Evolutionary conservation across 2,888 invertebrate species (phyloP).

Genomic region (Cheilosia urbana): DNA sequence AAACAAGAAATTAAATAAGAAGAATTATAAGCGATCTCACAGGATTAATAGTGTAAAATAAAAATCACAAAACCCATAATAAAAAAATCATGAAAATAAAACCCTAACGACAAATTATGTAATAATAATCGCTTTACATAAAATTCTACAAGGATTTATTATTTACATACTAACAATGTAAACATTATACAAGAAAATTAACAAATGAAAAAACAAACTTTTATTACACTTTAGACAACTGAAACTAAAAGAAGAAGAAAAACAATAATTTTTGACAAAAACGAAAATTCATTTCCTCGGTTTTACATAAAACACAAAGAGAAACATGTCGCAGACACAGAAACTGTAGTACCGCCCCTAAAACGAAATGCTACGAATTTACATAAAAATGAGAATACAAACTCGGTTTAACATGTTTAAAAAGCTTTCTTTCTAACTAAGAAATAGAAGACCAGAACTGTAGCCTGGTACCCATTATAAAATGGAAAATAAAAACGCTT

Average conservation of each 20-base stretch:
- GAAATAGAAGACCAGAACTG: slow-evolving; percentile 63
- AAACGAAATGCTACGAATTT: slow-evolving; percentile 73
- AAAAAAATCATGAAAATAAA: slow-evolving; percentile 68
- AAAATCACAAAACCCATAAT: slow-evolving; percentile 79
- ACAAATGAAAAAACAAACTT: slow-evolving; percentile 49
- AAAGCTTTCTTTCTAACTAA: slow-evolving; percentile 78
- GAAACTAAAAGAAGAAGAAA: slow-evolving; percentile 59
- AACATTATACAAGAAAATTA: slow-evolving; percentile 73
- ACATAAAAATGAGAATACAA: slow-evolving; percentile 40
- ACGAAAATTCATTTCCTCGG: slow-evolving; percentile 18
- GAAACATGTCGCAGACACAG: slow-evolving; percentile 4
- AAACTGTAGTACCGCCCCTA: slow-evolving; percentile 67
- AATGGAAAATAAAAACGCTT: slow-evolving; percentile 40
- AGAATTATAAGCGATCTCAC: slow-evolving; percentile 77
- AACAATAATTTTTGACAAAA: slow-evolving; percentile 59
- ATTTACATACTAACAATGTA: slow-evolving; percentile 58
- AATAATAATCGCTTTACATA: slow-evolving; percentile 78
- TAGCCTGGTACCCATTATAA: slow-evolving; percentile 79
- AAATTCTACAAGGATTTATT: slow-evolving; percentile 65
- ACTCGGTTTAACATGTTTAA: slow-evolving; percentile 35
- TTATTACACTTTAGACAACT: slow-evolving; percentile 65
- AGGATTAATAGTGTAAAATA: slow-evolving; percentile 57
- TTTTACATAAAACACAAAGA: slow-evolving; percentile 9
- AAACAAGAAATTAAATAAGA: slow-evolving; percentile 71
- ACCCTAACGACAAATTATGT: slow-evolving; percentile 74